phyloP scores from a whole-genome alignment of 30 jellyfish, hydroid and myxozoan species.

The Aurelia coerulea region DNA sequence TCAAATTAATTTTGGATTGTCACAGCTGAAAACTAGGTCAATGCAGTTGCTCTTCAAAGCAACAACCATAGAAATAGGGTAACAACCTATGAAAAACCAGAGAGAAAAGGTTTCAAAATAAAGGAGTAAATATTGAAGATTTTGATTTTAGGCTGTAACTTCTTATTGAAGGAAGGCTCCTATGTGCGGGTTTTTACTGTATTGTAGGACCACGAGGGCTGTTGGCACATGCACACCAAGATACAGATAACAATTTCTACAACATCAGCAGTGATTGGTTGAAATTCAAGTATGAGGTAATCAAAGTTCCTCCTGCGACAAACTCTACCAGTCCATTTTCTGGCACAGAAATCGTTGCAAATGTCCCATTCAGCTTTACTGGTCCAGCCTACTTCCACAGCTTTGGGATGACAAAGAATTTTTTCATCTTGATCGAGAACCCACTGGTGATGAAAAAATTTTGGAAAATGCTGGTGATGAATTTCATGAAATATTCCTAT shows the following conservation, averaged over 20 bases:
- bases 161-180: too few relatives aligned
- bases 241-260: conserved; percentile 47
- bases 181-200: too few relatives aligned
- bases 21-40: too few relatives aligned
- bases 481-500: conserved; percentile 51
- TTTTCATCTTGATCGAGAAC: conserved; percentile 66
- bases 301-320: conserved; percentile 45
- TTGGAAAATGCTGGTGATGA: conserved; percentile 57
- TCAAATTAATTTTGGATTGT: too few relatives aligned
- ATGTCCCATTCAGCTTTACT: conserved; percentile 57
- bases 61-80: too few relatives aligned
- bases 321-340: conserved; percentile 31
- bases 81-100: too few relatives aligned
- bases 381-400: conserved; percentile 77
- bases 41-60: too few relatives aligned
- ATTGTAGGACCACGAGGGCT: conserved; percentile 62
- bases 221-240: conserved; percentile 75
- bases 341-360: conserved; percentile 51
- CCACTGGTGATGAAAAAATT: conserved; percentile 38
- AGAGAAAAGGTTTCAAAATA: too few relatives aligned
- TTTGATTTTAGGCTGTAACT: too few relatives aligned
- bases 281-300: conserved; percentile 30
- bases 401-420: conserved; percentile 72
- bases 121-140: too few relatives aligned
- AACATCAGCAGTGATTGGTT: conserved; percentile 31